Evolutionary conservation across 2,888 invertebrate species (phyloP), one percentile per base, ranked within the genome.

Genomic region (Andricus quercusramuli): DNA sequence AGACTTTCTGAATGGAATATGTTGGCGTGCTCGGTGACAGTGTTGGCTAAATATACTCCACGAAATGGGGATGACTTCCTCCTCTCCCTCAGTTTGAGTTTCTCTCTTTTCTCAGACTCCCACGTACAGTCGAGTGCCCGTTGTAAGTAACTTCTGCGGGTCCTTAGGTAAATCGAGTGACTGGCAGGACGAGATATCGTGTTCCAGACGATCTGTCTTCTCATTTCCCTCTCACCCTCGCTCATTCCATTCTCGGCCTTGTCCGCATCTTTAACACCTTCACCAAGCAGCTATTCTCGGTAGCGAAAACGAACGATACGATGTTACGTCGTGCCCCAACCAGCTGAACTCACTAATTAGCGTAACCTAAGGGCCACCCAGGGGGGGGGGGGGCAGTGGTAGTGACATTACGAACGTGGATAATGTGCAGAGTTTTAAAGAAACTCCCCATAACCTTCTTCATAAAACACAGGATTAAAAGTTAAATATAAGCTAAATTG

Each of bases 141-240:
- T 32, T 74, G 56, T 74, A 74, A 74, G 56, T 74, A 74, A 74
- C 74, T 74, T 74, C 74, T 74, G 74, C 74, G 74, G 56, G 77
- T 74, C 79, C 78, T 56, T 79, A 79, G 67, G 74, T 78, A 81
- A 84, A 84, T 82, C 80, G 70, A 79, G 78, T 68, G 83, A 83
- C 83, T 80, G 82, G 56, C 82, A 79, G 80, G 78, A 77, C 79
- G 81, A 82, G 80, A 83, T 85, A 83, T 80, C 80, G 68, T 47
- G 66, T 83, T 82, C 77, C 25, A 77, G 47, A 32, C 80, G 80
- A 47, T 78, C 74, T 67, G 70, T 80, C 80, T 77, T 80, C 67
- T 44, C 32, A 44, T 25, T 22, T 56, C 13, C 74, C 47, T 32
- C 20, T 74, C 70, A 29, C 70, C 32, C 74, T 37, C 68, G 17